Base-by-base conservation (phyloP, 2,888 invertebrate species). In the Sphaeridia pumilis region DNA sequence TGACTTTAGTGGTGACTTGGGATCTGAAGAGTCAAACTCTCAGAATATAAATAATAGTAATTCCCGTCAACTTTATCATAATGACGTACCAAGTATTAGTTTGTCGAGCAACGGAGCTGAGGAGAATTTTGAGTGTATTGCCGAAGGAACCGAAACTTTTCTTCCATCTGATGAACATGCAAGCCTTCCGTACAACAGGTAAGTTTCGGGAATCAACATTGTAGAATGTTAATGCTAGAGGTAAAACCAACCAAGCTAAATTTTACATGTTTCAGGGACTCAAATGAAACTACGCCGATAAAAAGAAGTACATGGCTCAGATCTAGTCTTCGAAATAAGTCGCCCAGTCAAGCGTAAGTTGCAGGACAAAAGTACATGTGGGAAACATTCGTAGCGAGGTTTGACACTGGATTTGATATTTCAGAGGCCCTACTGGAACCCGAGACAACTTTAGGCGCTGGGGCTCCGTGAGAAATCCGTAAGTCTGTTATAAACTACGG, bases 71-170 rank as follows among this genome's bases (percentile, higher is more conserved):
- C 17, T 38, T 5, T 38, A 17, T 38, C 38, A 14, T 17, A 38
- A 38, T 17, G 10, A 5, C 20, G 38, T 14, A 17, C 38, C 17
- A 4, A 46, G 42, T 22, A 46, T 42, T 25, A 52, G 52, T 17
- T 46, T 46, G 31, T 52, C 52, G 25, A 47, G 46, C 31, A 56
- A 51, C 38, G 58, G 54, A 35, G 56, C 53, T 14, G 68, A 67
- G 54, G 86, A 86, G 70, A 85, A 82, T 70, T 86, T 81, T 71
- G 86, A 86, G 69, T 85, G 86, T 70, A 82, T 81, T 67, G 84
- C 83, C 1, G 82, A 83, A 68, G 76, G 74, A 53, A 80, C 73
- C 20, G 78, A 80, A 58, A 73, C 74, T 20, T 80, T 80, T 35
- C 45, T 60, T 25, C 63, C 62, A 45, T 55, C 58, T 58, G 57